Percentiles rank a stretch among this genome's conserved stretches.
Evolutionary conservation across 1,140 invertebrate genomes (phyloP).

Genomic region (Protaetia brevitarsis): DNA sequence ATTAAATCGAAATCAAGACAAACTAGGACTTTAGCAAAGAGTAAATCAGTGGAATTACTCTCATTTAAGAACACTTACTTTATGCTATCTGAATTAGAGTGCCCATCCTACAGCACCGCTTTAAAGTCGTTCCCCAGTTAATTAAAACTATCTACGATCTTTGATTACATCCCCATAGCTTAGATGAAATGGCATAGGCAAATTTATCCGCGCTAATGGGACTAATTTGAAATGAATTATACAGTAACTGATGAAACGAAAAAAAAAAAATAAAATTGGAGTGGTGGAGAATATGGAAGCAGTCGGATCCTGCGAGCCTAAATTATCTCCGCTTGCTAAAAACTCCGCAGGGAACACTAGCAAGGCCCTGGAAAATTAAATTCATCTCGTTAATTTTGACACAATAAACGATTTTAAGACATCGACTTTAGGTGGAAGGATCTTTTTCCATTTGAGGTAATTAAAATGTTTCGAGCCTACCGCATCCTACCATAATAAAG

Average conservation of each 20-base stretch:
- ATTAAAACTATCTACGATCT: constrained; percentile 10
- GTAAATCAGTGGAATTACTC: constrained; percentile 16
- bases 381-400: no score
- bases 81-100: constrained; percentile 13
- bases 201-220: not conserved
- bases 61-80: constrained; percentile 15
- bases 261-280: no score
- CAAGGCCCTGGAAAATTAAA: no score
- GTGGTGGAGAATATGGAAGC: no score
- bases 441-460: not conserved
- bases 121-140: not conserved
- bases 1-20: constrained; percentile 15
- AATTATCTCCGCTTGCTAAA: no score
- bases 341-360: no score
- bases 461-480: not conserved
- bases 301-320: no score
- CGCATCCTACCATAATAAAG: not conserved
- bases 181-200: not conserved
- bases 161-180: not conserved
- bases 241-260: no score
- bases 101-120: not conserved
- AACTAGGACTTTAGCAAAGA: constrained; percentile 8
- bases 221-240: constrained; percentile 1
- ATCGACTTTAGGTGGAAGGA: not conserved
- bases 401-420: not conserved